Evolutionary conservation across 2,797 vertebrate genomes (phyloP).

Genomic region (Lacerta agilis): DNA sequence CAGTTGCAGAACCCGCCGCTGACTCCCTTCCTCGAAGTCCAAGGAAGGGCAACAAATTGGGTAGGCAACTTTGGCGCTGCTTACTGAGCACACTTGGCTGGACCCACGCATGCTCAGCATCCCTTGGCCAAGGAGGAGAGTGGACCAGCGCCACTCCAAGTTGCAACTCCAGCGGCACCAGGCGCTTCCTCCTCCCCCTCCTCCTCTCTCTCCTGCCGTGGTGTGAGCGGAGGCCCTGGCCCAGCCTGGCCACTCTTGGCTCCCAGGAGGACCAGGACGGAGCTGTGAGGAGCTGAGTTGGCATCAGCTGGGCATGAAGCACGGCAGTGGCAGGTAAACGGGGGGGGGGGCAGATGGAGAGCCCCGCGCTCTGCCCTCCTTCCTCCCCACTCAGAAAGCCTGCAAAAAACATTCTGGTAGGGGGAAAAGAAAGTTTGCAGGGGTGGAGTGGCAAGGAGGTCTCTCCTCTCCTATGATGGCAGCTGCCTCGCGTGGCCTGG

Average conservation of each 20-base stretch:
- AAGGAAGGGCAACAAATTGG: background rate
- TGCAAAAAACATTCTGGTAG: background rate
- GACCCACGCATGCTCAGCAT: background rate
- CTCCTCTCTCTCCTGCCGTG: background rate
- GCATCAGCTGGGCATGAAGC: background rate
- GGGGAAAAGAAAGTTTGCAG: background rate
- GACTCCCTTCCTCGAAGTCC: too few species aligned
- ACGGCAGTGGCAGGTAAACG: constrained; percentile 15
- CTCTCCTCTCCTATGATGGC: constrained; percentile 39
- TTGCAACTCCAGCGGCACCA: background rate
- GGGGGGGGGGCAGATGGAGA: background rate
- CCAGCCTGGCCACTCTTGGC: constrained; percentile 36
- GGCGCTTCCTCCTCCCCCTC: background rate
- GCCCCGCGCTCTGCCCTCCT: too few species aligned
- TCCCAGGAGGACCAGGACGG: constrained; percentile 49
- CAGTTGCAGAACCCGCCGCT: too few species aligned
- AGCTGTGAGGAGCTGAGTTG: background rate
- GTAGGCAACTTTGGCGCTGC: accelerated
- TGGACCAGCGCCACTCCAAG: background rate
- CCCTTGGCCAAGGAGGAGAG: background rate
- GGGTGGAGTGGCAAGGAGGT: background rate
- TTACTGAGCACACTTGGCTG: background rate
- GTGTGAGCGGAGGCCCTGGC: constrained; percentile 27
- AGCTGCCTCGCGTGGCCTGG: constrained; percentile 21
- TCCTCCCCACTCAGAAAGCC: too few species aligned